Conservation (phyloP, 2,113 vertebrate species). For the Cranoglanis bouderius region DNA sequence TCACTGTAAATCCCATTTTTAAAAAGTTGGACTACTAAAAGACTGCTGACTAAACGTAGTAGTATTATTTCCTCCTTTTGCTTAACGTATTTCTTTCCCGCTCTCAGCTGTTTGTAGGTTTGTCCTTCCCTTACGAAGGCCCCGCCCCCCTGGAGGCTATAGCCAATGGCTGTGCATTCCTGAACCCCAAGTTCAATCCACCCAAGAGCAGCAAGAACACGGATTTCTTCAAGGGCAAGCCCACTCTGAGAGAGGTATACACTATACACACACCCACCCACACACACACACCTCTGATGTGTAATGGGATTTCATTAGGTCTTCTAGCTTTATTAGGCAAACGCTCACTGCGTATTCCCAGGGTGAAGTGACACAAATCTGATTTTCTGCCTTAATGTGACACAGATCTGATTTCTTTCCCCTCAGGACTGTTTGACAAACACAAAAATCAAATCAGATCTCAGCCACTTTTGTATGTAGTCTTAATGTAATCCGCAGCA, state of each 20-base stretch:
- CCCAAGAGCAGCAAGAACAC: conserved; percentile 99
- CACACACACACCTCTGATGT: neutral
- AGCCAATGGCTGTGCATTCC: conserved; percentile 94
- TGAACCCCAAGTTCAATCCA: conserved; percentile 92
- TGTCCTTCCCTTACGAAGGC: conserved; percentile 97
- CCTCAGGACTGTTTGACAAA: neutral
- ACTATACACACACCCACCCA: neutral
- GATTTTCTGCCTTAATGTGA: neutral
- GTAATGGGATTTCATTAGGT: neutral
- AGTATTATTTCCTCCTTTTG: neutral
- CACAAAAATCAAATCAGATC: neutral
- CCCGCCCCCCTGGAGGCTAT: conserved; percentile 95
- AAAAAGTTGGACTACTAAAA: neutral
- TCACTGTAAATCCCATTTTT: neutral
- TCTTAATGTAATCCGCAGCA: neutral
- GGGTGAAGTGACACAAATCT: neutral
- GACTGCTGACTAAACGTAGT: neutral
- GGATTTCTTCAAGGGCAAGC: conserved; percentile 98
- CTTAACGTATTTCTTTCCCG: neutral
- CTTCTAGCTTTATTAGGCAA: neutral
- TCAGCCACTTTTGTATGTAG: neutral
- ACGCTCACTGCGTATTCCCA: neutral
- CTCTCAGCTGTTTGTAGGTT: conserved; percentile 91
- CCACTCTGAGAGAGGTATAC: conserved; percentile 93
- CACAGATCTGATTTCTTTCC: neutral